phyloP scores from a whole-genome alignment of 2,888 invertebrate species.

The Rhorus exstirpatorius region DNA sequence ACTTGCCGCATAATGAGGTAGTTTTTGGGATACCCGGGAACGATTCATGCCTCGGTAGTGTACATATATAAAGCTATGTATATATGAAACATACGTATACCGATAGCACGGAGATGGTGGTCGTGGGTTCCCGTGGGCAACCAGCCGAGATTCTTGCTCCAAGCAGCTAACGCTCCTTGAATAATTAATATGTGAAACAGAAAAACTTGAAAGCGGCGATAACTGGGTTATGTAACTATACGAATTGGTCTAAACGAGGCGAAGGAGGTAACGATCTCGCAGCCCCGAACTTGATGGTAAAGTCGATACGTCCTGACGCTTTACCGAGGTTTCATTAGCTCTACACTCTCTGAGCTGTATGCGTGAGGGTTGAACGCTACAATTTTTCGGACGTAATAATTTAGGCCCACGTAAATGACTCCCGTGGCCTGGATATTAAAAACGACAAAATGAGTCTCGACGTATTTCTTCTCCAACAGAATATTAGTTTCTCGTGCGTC shows the following conservation, averaged over 20 bases:
- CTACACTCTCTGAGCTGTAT: not conserved
- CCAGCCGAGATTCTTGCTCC: slow-evolving; percentile 24
- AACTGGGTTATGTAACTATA: slow-evolving; percentile 29
- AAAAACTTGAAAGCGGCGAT: slow-evolving; percentile 30
- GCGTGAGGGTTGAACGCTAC: not conserved
- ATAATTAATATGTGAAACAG: slow-evolving; percentile 58
- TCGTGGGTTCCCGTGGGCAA: slow-evolving; percentile 20
- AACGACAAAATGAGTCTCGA: too few relatives aligned
- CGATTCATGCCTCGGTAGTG: slow-evolving; percentile 8
- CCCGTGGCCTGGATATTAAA: not conserved
- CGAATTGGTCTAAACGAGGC: slow-evolving; percentile 14
- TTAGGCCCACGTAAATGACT: not conserved
- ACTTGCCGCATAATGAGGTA: slow-evolving; percentile 52
- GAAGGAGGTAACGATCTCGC: slow-evolving; percentile 5
- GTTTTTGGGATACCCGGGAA: slow-evolving; percentile 36
- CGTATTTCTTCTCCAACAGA: too few relatives aligned
- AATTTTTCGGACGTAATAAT: slow-evolving; percentile 1
- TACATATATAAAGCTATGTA: slow-evolving; percentile 9
- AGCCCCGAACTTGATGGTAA: slow-evolving; percentile 17
- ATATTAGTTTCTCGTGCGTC: too few relatives aligned
- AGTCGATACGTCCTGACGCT: not conserved
- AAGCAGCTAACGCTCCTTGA: slow-evolving; percentile 48
- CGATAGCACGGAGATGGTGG: not conserved
- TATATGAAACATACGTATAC: slow-evolving; percentile 9
- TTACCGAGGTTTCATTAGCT: not conserved